Base-by-base conservation (phyloP, 2,113 vertebrate genomes). In the Vanacampus margaritifer region DNA sequence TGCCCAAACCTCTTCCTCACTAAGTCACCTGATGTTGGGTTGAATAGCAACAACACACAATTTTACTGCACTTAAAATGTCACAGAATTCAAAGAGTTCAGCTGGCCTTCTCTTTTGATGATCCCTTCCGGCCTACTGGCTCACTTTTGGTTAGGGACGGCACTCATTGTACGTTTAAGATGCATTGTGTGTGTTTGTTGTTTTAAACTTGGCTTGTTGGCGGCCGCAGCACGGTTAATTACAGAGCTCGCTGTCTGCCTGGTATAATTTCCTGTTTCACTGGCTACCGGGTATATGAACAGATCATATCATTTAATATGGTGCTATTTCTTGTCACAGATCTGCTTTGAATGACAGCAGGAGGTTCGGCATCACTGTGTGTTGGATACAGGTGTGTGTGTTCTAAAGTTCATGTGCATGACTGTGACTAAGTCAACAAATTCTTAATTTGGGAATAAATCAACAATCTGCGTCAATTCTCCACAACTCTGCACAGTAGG, bases 241-340 rank as follows among this genome's bases (percentile, higher is more conserved):
- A 64, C 41, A 48, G 9, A 64, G 19, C 45, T 48, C 41, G 26
- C 62, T 28, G 16, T 48, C 26, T 64, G 26, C 28, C 23, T 64
- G 39, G 3, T 43, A 41, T n/a, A 32, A 35, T 64, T 64, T 64
- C 62, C 43, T 45, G 39, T 64, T 9, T 64, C 39, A 48, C 43
- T n/a, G 43, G 26, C 45, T 50, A 64, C 26, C 13, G 43, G 37
- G 8, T 48, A 46, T 48, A 64, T 46, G 62, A 64, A 64, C 17
- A 48, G 62, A 48, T 64, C 5, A 64, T 64, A 48, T 64, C 41
- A 64, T 48, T 64, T 48, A 64, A 48, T 64, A 48, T 7, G 24
- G 26, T 48, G 43, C 21, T 32, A 64, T 48, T 64, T 50, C 62
- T 48, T 35, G 39, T 64, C 61, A 45, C 61, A 46, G 61, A 46